Conservation (phyloP, 2,113 vertebrate genomes). For the Irena cyanogastra region DNA sequence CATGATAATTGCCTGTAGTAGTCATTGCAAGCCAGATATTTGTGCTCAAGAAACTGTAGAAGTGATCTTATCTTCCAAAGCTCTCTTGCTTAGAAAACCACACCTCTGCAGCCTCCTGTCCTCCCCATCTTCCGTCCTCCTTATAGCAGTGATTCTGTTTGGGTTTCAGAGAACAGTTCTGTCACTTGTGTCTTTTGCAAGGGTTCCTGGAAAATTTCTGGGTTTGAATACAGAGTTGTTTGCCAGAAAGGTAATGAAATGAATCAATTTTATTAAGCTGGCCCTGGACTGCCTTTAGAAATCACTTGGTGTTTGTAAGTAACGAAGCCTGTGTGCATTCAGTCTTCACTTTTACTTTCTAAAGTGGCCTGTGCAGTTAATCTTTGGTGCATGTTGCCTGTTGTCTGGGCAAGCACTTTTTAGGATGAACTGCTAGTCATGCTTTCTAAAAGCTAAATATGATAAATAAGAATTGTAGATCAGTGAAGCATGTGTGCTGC, state of each 20-base stretch:
- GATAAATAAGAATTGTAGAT: not conserved
- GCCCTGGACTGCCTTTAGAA: not conserved
- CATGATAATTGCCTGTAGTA: not conserved
- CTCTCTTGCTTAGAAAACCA: conserved; percentile 30
- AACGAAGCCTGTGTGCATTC: rapidly evolving
- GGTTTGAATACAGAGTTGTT: not conserved
- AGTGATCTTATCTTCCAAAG: conserved; percentile 35
- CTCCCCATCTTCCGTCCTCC: not conserved
- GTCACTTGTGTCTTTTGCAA: not conserved
- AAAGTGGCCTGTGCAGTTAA: not conserved
- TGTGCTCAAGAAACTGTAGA: conserved; percentile 21
- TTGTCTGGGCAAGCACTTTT: not conserved
- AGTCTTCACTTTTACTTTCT: not conserved
- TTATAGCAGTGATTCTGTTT: not conserved
- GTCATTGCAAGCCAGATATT: not conserved
- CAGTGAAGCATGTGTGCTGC: not conserved
- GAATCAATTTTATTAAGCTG: not conserved
- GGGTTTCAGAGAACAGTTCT: not conserved
- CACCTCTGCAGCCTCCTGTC: conserved; percentile 23
- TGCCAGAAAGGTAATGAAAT: not conserved
- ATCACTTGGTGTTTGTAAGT: not conserved
- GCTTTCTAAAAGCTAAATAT: not conserved
- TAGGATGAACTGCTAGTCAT: not conserved
- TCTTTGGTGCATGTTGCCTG: not conserved
- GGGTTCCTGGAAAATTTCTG: not conserved